These are phyloP conservation scores for Sitobion miscanthi DNA, from an alignment of 1,140 invertebrate genomes.

Conservation along the genomic window DNA sequence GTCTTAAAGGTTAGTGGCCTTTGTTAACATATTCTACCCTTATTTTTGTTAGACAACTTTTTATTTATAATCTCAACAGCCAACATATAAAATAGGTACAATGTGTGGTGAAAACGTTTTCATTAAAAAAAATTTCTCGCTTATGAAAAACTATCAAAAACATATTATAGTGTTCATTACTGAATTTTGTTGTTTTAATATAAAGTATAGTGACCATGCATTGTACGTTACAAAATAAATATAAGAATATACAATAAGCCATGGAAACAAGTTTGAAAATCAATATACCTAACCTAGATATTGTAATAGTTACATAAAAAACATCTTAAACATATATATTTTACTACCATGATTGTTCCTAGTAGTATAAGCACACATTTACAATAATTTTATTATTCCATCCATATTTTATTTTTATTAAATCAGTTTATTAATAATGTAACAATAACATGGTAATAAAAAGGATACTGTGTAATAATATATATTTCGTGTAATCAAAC, in stretches of 20 bases:
- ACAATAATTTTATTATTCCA: neutral
- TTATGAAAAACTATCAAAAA: neutral
- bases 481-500: neutral
- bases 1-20: neutral
- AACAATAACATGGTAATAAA: neutral
- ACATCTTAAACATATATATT: neutral
- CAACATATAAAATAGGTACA: neutral
- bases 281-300: neutral
- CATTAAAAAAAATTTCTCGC: neutral
- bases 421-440: neutral
- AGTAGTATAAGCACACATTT: too few relatives aligned
- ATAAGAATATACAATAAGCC: neutral
- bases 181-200: neutral
- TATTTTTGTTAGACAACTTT: conserved; percentile 19
- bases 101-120: neutral
- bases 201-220: neutral
- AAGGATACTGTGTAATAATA: neutral
- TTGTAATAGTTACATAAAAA: neutral
- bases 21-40: neutral
- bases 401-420: neutral
- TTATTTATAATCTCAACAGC: neutral
- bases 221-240: neutral
- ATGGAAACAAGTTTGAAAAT: neutral
- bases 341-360: neutral
- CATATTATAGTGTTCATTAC: neutral